Base-by-base conservation (phyloP, 2,797 vertebrate species). In the Erpetoichthys calabaricus region DNA sequence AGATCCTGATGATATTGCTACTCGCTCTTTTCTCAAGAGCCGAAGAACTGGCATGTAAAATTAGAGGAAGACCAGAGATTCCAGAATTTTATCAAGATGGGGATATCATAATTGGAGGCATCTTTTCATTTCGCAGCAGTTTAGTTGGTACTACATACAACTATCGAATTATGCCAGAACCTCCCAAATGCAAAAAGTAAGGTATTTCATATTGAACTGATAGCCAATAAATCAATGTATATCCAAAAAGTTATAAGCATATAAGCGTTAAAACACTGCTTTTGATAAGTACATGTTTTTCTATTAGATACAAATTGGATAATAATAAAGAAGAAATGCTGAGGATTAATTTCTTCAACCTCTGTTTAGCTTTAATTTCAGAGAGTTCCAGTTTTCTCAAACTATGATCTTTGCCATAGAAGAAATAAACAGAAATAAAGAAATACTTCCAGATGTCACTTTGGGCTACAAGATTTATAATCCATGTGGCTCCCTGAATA, bases 341-440 rank as follows among this genome's bases (percentile, higher is more conserved):
- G 8, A 44, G 55, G n/a, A 59, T 50, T 51, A 57, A 58, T 59
- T 56, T 10, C 42, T 56, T 42, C 53, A 53, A n/a, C 41, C 47
- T 56, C 7, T 57, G 41, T 49, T 4, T 64, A 87, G 84, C 63
- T 80, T 84, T 55, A 83, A 80, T 73, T 76, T 81, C 45, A 78
- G 82, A 68, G 84, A 85, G 71, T 84, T 87, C 47, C 71, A 81
- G 72, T 85, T 85, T 76, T 79, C 85, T 62, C 73, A 81, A 59
- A 64, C 73, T 6, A 66, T 83, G 73, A 83, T 86, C 58, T 85
- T 85, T 73, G 80, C 85, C 43, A 72, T 87, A 59, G 76, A 81
- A 56, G 77, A 87, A 70, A 84, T 87, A 62, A 87, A 87, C 57
- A 67, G 52, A 61, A 65, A 73, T 51, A 58, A 65, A 7, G 46